Percentiles rank a stretch among this genome's conserved stretches.
phyloP scores from a whole-genome alignment of 2,113 vertebrate species.

The Boleophthalmus pectinirostris region DNA sequence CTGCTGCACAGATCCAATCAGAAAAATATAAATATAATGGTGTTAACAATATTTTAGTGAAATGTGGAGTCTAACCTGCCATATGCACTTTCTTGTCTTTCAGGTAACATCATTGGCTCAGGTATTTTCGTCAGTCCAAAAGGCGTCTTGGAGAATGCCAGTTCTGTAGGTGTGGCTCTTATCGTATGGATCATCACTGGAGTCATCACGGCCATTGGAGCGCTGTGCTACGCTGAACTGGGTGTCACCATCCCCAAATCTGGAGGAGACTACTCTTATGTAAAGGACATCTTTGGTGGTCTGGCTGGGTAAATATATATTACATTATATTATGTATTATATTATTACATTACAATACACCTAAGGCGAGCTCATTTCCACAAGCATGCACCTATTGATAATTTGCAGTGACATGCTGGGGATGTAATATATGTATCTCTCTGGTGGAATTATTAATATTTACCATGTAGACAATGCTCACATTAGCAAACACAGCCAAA shows the following conservation, averaged over 20 bases:
- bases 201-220: conserved; percentile 88
- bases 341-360: no score
- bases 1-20: no score
- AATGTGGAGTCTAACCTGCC: no score
- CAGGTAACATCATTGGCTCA: conserved; percentile 92
- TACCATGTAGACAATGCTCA: no score
- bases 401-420: no score
- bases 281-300: conserved; percentile 93
- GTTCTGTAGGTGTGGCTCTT: conserved; percentile 87
- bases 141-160: conserved; percentile 90
- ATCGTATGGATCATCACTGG: conserved; percentile 91
- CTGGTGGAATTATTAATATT: no score
- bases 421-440: no score
- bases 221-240: conserved; percentile 90
- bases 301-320: conserved; percentile 83
- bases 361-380: no score
- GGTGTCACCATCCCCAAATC: conserved; percentile 94
- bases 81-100: not conserved
- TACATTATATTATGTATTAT: not conserved
- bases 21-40: no score
- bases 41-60: no score
- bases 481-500: no score
- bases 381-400: no score
- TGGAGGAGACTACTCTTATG: conserved; percentile 91
- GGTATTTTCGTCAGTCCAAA: conserved; percentile 94